These are phyloP conservation scores for Litoditis marina DNA, from an alignment of 2,888 invertebrate genomes.

Conservation along the genomic window DNA sequence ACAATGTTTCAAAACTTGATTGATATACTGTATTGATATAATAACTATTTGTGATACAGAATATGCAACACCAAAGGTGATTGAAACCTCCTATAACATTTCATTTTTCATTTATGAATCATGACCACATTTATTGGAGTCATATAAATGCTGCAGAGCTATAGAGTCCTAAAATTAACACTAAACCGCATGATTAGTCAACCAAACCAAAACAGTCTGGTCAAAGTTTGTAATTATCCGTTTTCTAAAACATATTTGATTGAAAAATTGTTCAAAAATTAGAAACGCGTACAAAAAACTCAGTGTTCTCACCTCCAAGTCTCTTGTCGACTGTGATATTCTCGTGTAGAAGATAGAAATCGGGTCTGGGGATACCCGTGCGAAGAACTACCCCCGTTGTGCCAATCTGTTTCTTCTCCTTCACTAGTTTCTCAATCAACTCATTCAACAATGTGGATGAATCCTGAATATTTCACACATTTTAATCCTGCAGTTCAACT, in stretches of 20 bases:
- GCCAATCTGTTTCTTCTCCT: not conserved
- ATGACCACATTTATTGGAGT: too few relatives aligned
- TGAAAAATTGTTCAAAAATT: not conserved
- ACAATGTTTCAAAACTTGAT: too few relatives aligned
- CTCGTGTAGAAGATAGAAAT: conserved; percentile 27
- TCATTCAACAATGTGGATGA: not conserved
- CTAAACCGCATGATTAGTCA: not conserved
- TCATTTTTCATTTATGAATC: too few relatives aligned
- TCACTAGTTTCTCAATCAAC: not conserved
- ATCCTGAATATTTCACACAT: not conserved
- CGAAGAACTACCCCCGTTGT: not conserved
- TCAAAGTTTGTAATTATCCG: too few relatives aligned
- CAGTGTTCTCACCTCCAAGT: conserved; percentile 21
- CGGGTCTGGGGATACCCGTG: conserved; percentile 20
- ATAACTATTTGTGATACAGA: too few relatives aligned
- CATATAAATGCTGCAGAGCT: too few relatives aligned
- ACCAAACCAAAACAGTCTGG: not conserved
- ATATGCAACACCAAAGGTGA: too few relatives aligned
- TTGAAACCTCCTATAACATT: too few relatives aligned
- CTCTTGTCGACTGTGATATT: conserved; percentile 15
- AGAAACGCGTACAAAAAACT: not conserved
- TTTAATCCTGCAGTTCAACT: too few relatives aligned
- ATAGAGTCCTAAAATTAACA: too few relatives aligned
- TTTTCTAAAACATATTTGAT: too few relatives aligned
- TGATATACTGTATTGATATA: too few relatives aligned